Evolutionary conservation across 2,888 invertebrate genomes (phyloP).

Genomic region (Rotaria magnacalcarata): DNA sequence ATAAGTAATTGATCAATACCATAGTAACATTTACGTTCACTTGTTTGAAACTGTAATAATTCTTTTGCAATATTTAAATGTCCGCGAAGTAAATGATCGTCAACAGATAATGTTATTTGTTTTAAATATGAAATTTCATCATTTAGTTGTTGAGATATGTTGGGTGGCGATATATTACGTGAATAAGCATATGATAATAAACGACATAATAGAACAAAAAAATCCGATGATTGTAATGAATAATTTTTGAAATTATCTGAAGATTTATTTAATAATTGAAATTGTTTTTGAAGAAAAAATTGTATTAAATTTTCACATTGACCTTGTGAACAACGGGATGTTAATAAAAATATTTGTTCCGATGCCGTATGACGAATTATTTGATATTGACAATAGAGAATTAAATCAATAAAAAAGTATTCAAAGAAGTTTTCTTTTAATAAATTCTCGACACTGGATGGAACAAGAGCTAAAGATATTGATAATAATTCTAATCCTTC

Average conservation of each 20-base stretch:
- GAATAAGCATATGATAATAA: slow-evolving; percentile 62
- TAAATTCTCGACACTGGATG: slow-evolving; percentile 75
- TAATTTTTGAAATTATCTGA: slow-evolving; percentile 61
- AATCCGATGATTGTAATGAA: slow-evolving; percentile 73
- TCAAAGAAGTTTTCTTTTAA: slow-evolving; percentile 80
- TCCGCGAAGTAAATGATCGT: slow-evolving; percentile 69
- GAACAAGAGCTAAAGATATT: slow-evolving; percentile 80
- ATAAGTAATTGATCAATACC: slow-evolving; percentile 54
- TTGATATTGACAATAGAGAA: slow-evolving; percentile 68
- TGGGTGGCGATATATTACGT: slow-evolving; percentile 69
- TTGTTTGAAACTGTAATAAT: slow-evolving; percentile 74
- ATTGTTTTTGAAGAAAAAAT: slow-evolving; percentile 29
- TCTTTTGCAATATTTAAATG: slow-evolving; percentile 85
- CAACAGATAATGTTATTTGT: slow-evolving; percentile 27
- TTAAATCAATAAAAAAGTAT: slow-evolving; percentile 78
- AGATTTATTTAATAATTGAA: slow-evolving; percentile 35
- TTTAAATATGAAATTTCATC: slow-evolving; percentile 76
- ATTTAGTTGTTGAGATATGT: slow-evolving; percentile 68
- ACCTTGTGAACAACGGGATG: slow-evolving; percentile 70
- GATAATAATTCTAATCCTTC: slow-evolving; percentile 88
- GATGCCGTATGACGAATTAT: slow-evolving; percentile 73
- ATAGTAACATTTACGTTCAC: slow-evolving; percentile 79
- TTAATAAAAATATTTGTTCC: slow-evolving; percentile 77
- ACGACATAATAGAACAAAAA: slow-evolving; percentile 65
- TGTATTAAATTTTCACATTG: slow-evolving; percentile 63